Percentiles rank a stretch among this genome's conserved stretches.
Evolutionary conservation across 2,113 vertebrate genomes (phyloP).

Genomic region (Takifugu bimaculatus): DNA sequence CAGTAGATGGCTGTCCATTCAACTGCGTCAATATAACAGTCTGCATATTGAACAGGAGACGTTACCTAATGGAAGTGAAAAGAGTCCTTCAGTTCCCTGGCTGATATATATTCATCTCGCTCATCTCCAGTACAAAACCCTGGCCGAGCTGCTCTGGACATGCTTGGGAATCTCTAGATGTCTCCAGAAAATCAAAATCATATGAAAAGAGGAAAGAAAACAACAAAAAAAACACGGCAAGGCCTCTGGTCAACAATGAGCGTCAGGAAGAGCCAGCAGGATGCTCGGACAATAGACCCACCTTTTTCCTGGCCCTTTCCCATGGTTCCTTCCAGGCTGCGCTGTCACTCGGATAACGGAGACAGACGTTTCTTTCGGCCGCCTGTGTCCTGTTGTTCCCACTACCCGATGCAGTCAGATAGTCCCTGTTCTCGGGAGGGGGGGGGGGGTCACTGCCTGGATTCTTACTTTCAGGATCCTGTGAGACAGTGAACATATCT

Average conservation of each 20-base stretch:
- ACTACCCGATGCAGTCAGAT: conserved; percentile 2
- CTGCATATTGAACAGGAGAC: too few relatives aligned
- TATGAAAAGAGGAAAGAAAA: conserved; percentile 12
- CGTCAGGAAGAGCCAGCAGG: conserved; percentile 81
- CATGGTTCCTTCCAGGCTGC: conserved; percentile 90
- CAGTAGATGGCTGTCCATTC: too few relatives aligned
- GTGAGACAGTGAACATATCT: neutral
- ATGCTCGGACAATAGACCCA: conserved; percentile 89
- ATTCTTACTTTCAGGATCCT: neutral
- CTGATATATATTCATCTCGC: neutral
- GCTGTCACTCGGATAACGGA: conserved; percentile 78
- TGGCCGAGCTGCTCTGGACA: too few relatives aligned
- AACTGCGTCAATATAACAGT: too few relatives aligned
- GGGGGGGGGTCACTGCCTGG: too few relatives aligned
- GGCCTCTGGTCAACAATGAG: conserved; percentile 74
- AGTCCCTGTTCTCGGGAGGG: neutral
- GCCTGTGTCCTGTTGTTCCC: conserved; percentile 67
- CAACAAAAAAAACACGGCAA: conserved; percentile 16
- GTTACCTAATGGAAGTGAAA: too few relatives aligned
- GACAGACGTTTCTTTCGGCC: conserved; percentile 62
- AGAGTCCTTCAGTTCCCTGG: neutral
- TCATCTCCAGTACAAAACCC: neutral
- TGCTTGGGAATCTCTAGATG: conserved; percentile 66
- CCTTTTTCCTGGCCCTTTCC: conserved; percentile 96
- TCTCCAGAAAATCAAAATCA: conserved; percentile 58